A percentile compares a stretch with the other conserved stretches of the same genome.
These are phyloP conservation scores for Dendrocincla fuliginosa DNA, from an alignment of 2,797 vertebrate genomes.

Conservation along the genomic window DNA sequence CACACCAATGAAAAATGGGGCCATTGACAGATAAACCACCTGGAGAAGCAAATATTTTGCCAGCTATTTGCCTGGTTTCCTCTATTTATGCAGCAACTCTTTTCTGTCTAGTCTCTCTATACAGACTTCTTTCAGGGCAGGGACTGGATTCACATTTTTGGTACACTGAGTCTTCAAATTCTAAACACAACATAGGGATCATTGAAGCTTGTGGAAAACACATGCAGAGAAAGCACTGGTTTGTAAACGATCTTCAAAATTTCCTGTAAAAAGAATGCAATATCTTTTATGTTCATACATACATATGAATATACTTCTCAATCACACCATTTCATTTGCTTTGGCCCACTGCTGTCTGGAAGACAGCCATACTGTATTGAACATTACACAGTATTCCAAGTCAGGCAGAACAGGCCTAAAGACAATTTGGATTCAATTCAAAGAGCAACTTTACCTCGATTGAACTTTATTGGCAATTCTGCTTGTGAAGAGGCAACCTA, in stretches of 20 bases:
- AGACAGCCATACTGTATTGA: not conserved
- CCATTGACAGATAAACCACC: not conserved
- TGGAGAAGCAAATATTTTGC: not conserved
- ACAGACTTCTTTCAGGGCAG: not conserved
- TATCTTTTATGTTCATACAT: not conserved
- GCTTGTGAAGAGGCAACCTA: not conserved
- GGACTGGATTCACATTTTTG: not conserved
- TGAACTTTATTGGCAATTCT: slow-evolving; percentile 2
- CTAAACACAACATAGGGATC: not conserved
- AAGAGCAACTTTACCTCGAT: not conserved
- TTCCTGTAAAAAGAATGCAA: not conserved
- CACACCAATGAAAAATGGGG: not conserved
- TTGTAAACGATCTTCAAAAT: not conserved
- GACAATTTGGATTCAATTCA: not conserved
- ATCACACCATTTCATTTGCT: not conserved
- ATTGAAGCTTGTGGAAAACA: not conserved
- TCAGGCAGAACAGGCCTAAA: not conserved
- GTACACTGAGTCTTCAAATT: not conserved
- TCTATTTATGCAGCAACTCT: not conserved
- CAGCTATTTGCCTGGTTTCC: not conserved
- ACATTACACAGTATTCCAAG: not conserved
- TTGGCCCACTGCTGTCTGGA: not conserved
- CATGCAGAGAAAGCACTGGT: not conserved
- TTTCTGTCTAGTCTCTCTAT: not conserved
- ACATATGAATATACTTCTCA: not conserved